phyloP scores from a whole-genome alignment of 1,140 invertebrate species.

The Popillia japonica region DNA sequence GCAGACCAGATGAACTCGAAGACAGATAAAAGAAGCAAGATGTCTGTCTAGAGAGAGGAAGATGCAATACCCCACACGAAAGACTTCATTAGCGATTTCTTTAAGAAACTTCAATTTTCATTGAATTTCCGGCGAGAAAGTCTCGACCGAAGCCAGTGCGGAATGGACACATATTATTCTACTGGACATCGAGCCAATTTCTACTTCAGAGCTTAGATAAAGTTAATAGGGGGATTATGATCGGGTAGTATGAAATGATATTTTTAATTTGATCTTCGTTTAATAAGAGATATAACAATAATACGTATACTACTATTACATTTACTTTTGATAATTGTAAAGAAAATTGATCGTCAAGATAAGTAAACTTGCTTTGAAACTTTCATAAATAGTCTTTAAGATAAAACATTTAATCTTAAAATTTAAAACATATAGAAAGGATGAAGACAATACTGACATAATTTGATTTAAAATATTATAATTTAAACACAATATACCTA shows the following conservation, averaged over 20 bases:
- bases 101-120: constrained; percentile 22
- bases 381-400: no score
- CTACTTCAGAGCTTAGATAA: not conserved
- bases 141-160: not conserved
- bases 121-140: not conserved
- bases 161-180: not conserved
- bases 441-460: no score
- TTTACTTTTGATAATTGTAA: no score
- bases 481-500: no score
- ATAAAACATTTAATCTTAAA: no score
- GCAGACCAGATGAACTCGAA: not conserved
- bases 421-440: no score
- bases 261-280: no score
- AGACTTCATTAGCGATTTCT: not conserved
- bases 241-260: not conserved
- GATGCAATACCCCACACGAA: not conserved
- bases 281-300: no score
- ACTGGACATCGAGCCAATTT: not conserved
- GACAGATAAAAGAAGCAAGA: not conserved
- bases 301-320: no score
- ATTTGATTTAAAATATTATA: no score
- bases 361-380: no score
- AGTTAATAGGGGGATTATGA: not conserved
- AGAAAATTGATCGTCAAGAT: no score
- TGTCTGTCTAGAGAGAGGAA: not conserved